phyloP scores from a whole-genome alignment of 2,888 invertebrate species.

The Cetonia aurata region DNA sequence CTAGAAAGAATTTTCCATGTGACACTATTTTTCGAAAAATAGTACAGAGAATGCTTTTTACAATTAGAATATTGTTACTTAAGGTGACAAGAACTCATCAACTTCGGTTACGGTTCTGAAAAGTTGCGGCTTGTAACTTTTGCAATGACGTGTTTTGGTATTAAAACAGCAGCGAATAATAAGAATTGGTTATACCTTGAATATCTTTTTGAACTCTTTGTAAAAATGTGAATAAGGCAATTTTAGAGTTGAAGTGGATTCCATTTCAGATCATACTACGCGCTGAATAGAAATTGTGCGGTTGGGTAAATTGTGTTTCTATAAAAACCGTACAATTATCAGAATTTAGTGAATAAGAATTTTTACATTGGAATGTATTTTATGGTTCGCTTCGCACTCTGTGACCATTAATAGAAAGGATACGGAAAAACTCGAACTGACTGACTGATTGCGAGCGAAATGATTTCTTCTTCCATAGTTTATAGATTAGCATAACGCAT shows the following conservation, averaged over 20 bases:
- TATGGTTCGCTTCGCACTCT: constrained; percentile 44
- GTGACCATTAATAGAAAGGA: constrained; percentile 38
- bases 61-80: background rate
- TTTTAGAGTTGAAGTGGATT: constrained; percentile 37
- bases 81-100: constrained; percentile 31
- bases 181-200: constrained; percentile 31
- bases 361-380: constrained; percentile 42
- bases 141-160: constrained; percentile 16
- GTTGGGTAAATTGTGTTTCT: constrained; percentile 26
- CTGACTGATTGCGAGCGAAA: constrained; percentile 21
- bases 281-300: constrained; percentile 31
- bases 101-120: constrained; percentile 22
- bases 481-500: constrained; percentile 13
- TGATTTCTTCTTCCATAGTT: constrained; percentile 8
- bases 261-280: constrained; percentile 35
- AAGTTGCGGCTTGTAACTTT: constrained; percentile 15
- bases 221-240: constrained; percentile 37
- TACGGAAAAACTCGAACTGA: constrained; percentile 27
- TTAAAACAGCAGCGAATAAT: constrained; percentile 28
- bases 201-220: constrained; percentile 40
- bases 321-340: constrained; percentile 44
- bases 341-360: constrained; percentile 45
- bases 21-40: no score
- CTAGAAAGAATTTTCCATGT: no score
- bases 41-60: no score